phyloP scores from a whole-genome alignment of 2,797 vertebrate species.

The Phoxinus dragarum region DNA sequence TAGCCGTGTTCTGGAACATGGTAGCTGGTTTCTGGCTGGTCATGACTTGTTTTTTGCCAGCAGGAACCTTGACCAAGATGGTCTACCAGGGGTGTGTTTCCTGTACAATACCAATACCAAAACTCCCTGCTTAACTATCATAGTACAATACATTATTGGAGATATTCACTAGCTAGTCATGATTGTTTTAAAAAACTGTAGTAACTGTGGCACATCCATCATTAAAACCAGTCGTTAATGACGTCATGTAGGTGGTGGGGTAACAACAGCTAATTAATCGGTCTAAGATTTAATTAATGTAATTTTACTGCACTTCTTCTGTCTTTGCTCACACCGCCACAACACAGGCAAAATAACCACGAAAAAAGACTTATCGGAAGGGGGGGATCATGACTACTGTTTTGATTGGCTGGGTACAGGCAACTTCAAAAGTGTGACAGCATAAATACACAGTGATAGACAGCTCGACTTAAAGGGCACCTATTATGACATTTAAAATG shows the following conservation, averaged over 20 bases:
- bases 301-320: neutral
- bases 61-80: neutral
- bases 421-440: neutral
- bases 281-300: neutral
- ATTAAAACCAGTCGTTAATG: neutral
- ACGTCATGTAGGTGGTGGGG: too few relatives aligned
- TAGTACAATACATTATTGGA: neutral
- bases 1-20: neutral
- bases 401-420: conserved; percentile 9
- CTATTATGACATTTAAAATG: too few relatives aligned
- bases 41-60: neutral
- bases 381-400: neutral
- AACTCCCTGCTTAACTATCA: neutral
- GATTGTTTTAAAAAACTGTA: too few relatives aligned
- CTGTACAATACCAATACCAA: neutral
- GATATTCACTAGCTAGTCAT: neutral
- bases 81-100: neutral
- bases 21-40: neutral
- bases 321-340: neutral
- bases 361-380: neutral
- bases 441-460: neutral
- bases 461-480: conserved; percentile 31
- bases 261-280: neutral
- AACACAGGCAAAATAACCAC: neutral
- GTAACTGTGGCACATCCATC: neutral